Conservation (phyloP, 2,113 vertebrate genomes). For the Ursus arctos region DNA sequence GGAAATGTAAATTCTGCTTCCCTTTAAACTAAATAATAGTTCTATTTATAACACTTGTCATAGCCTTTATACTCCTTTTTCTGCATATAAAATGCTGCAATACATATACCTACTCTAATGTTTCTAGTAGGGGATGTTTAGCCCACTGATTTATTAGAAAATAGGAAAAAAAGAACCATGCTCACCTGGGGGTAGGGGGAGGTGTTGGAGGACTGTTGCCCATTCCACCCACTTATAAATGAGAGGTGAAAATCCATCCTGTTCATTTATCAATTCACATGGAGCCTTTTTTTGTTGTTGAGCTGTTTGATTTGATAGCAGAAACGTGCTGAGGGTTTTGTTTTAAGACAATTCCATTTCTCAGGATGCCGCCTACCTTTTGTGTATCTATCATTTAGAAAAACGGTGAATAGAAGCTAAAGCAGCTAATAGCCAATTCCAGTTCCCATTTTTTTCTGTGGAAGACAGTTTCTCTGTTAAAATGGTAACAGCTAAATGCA, state of each 20-base stretch:
- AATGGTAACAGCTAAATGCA: conserved; percentile 7
- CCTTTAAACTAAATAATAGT: conserved; percentile 79
- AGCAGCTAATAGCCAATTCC: conserved; percentile 35
- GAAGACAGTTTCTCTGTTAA: not conserved
- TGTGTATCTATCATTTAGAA: conserved; percentile 48
- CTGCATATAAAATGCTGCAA: conserved; percentile 56
- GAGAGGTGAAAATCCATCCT: conserved; percentile 44
- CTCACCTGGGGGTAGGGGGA: not conserved
- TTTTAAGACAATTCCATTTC: conserved; percentile 67
- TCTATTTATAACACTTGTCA: conserved; percentile 75
- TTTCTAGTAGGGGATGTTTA: conserved; percentile 45
- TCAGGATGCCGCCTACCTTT: conserved; percentile 35
- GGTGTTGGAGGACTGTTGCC: not conserved
- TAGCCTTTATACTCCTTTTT: conserved; percentile 54
- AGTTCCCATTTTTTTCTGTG: conserved; percentile 25
- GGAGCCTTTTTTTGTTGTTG: not conserved
- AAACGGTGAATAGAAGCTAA: not conserved
- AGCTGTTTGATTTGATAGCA: not conserved
- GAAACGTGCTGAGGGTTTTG: not conserved
- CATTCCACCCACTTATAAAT: conserved; percentile 26
- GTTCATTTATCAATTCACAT: conserved; percentile 19
- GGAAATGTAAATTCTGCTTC: conserved; percentile 80
- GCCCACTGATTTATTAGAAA: conserved; percentile 42
- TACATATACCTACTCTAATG: not conserved
- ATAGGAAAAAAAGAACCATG: not conserved